Percentiles rank a stretch among this genome's conserved stretches.
Conservation (phyloP, 2,113 vertebrate species). For the Dendropsophus ebraccatus region DNA sequence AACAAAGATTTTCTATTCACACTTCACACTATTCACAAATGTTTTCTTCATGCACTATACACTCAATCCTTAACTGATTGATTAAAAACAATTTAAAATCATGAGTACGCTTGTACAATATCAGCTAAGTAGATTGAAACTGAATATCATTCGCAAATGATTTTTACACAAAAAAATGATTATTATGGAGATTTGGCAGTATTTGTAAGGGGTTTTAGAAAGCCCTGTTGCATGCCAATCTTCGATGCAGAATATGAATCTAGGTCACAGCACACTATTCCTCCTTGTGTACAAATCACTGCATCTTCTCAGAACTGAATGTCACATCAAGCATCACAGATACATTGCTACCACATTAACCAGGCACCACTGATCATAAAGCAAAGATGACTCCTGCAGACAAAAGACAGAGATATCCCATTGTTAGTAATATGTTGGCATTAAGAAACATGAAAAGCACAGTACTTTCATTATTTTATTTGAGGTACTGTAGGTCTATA, state of each 20-base stretch:
- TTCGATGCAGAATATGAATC: conserved; percentile 24
- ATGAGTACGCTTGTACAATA: too few species aligned
- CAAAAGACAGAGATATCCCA: conserved; percentile 11
- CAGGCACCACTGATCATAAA: conserved; percentile 43
- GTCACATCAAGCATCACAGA: conserved; percentile 50
- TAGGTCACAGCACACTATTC: conserved; percentile 48
- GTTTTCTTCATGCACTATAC: neutral
- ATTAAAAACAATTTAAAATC: too few species aligned
- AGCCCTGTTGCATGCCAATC: conserved; percentile 47
- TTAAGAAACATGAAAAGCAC: conserved; percentile 6
- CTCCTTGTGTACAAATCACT: conserved; percentile 51
- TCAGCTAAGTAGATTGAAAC: too few species aligned
- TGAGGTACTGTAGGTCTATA: neutral
- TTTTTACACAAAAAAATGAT: neutral
- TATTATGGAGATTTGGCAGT: conserved; percentile 21
- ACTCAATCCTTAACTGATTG: too few species aligned
- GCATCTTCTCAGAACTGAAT: conserved; percentile 38
- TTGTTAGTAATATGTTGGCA: conserved; percentile 35
- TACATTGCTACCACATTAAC: conserved; percentile 30
- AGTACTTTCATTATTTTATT: neutral
- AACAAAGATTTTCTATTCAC: neutral
- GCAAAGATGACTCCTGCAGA: neutral
- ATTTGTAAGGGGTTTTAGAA: neutral
- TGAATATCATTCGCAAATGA: too few species aligned
- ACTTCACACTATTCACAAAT: too few species aligned